Conservation (phyloP, 2,888 invertebrate species). For the Pyrochroa serraticornis region DNA sequence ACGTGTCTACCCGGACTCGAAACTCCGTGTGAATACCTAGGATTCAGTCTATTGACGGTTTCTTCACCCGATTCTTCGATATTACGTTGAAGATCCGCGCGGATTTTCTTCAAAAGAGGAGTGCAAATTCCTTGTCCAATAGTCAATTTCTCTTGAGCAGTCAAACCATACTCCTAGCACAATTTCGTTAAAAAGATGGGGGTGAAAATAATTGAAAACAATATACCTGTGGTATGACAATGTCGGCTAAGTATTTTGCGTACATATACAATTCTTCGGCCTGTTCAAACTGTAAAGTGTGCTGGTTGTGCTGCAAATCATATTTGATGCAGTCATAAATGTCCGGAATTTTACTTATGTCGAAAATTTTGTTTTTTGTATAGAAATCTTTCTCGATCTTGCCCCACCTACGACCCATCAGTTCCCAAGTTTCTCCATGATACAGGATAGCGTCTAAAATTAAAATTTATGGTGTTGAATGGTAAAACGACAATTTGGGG, state of each 20-base stretch:
- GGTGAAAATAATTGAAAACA: conserved; percentile 8
- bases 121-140: conserved; percentile 98
- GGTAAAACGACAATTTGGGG: too few species aligned
- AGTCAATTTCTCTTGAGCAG: conserved; percentile 91
- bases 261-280: conserved; percentile 93
- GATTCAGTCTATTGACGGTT: conserved; percentile 94
- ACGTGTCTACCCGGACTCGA: conserved; percentile 98
- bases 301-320: conserved; percentile 97
- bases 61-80: conserved; percentile 91
- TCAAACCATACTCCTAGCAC: conserved; percentile 91
- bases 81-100: conserved; percentile 92
- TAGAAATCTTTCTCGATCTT: conserved; percentile 98
- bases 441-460: conserved; percentile 85
- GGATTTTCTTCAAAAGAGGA: conserved; percentile 92
- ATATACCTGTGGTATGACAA: conserved; percentile 93
- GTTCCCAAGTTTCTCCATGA: conserved; percentile 98
- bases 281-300: conserved; percentile 89
- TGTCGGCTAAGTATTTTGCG: conserved; percentile 96
- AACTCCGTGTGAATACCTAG: conserved; percentile 97
- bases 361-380: conserved; percentile 89
- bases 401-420: conserved; percentile 96
- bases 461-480: conserved; percentile 6
- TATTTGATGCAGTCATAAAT: conserved; percentile 99
- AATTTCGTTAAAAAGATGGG: conserved; percentile 26
- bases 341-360: conserved; percentile 98